These are phyloP conservation scores for Botia kubotai DNA, from an alignment of 2,797 vertebrate species.

Conservation along the genomic window DNA sequence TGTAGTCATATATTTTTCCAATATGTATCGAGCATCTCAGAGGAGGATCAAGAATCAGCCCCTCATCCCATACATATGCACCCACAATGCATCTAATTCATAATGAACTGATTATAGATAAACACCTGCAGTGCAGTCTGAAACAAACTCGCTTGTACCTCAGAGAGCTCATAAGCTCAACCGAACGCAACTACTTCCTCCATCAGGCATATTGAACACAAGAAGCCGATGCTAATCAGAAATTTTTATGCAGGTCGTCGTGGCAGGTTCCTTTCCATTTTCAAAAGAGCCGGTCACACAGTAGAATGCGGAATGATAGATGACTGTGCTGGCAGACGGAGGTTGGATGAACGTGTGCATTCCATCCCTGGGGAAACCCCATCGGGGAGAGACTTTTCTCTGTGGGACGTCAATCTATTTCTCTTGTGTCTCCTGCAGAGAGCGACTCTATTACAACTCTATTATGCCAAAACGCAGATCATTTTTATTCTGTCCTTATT, in stretches of 20 bases:
- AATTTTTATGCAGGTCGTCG: slow-evolving; percentile 40
- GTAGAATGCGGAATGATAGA: slow-evolving; percentile 67
- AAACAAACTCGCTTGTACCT: slow-evolving; percentile 28
- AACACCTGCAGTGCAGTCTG: slow-evolving; percentile 21
- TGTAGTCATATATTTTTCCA: slow-evolving; percentile 14
- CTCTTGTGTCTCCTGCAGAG: slow-evolving; percentile 64
- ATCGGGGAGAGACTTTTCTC: slow-evolving; percentile 67
- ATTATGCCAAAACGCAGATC: slow-evolving; percentile 74
- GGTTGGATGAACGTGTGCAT: slow-evolving; percentile 54
- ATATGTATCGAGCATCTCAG: slow-evolving; percentile 22
- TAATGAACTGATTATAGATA: slow-evolving; percentile 47
- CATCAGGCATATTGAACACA: slow-evolving; percentile 39
- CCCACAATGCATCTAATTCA: slow-evolving; percentile 17
- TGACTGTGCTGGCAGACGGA: slow-evolving; percentile 62
- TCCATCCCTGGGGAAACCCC: slow-evolving; percentile 60
- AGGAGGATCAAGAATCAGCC: slow-evolving; percentile 19
- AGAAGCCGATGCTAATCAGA: slow-evolving; percentile 42
- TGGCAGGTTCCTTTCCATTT: slow-evolving; percentile 39
- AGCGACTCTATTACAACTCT: slow-evolving; percentile 77
- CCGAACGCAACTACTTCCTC: slow-evolving; percentile 25
- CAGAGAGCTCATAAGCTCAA: slow-evolving; percentile 25
- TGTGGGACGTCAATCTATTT: slow-evolving; percentile 73
- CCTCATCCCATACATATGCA: not conserved
- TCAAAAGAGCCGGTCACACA: slow-evolving; percentile 52
- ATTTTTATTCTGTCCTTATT: slow-evolving; percentile 63